Evolutionary conservation across 2,113 vertebrate genomes (phyloP), one percentile per base, ranked within the genome.

Genomic region (Myiopsitta monachus): DNA sequence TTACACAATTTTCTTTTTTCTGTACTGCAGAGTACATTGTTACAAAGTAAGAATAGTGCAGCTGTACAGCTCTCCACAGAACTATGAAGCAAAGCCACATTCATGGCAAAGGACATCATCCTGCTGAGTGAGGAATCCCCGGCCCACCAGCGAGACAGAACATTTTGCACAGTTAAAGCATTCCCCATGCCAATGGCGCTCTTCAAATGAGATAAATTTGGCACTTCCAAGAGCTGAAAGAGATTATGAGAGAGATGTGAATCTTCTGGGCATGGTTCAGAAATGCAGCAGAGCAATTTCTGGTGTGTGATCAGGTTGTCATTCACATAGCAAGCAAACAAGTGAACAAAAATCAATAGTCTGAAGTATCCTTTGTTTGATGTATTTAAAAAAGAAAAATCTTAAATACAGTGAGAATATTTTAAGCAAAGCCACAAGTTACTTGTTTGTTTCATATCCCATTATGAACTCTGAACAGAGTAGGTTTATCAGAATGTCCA

Each of bases 81-180:
- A n/a, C 97, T 98, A 98, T 31, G 97, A 95, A 84, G 98, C 98
- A 10, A 98, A 97, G 54, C 98, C 98, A 47, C 99, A 99, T 79
- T 98, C 96, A 27, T 98, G 98, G 95, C 99, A 99, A 88, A 99
- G 94, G 96, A 99, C 97, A 78, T 98, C 97, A 90, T 98, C 97
- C 23, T 98, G 97, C 75, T 88, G 96, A 46, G 99, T 98, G 88
- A 99, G 98, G 97, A 99, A 99, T 72, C 96, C 97, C 89, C 90
- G 94, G 21, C 97, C 97, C 87, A 98, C 97, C 94, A 98, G 87
- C 1, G 96, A 97, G 43, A 88, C 31, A 1, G 83, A 96, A 39
- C 97, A 97, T 80, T 96, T 98, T 0, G 38, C 15, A 2, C 98
- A 98, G 66, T 94, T 98, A 83, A 98, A 98, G 55, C 98, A 98